A percentile compares a stretch with the other conserved stretches of the same genome.
phyloP scores from a whole-genome alignment of 2,113 vertebrate genomes.

The Calyptommatus sinebrachiatus region DNA sequence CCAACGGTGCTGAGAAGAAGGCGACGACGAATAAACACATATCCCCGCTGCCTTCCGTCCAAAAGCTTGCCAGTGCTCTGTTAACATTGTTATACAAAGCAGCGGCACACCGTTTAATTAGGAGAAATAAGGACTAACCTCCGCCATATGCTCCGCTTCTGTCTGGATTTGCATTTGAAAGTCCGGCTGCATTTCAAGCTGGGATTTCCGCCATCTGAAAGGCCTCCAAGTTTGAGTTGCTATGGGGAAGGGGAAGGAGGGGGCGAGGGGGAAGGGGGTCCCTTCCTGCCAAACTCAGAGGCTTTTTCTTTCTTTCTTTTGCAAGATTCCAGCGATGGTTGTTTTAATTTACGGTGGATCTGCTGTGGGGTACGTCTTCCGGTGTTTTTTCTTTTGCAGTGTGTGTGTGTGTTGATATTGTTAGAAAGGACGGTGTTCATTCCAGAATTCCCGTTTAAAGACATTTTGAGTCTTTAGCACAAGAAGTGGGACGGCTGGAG shows the following conservation, averaged over 20 bases:
- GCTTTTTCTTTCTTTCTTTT: too few species aligned
- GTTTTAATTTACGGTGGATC: not conserved
- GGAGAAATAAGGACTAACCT: conserved; percentile 68
- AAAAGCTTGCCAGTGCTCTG: conserved; percentile 56
- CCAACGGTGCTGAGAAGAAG: too few species aligned
- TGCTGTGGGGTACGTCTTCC: too few species aligned
- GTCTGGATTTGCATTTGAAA: conserved; percentile 69
- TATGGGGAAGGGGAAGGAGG: conserved; percentile 47
- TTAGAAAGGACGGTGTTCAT: too few species aligned
- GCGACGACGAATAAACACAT: not conserved
- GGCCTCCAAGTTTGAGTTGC: conserved; percentile 37
- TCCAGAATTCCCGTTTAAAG: too few species aligned
- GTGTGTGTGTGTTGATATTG: too few species aligned
- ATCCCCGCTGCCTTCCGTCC: conserved; percentile 42
- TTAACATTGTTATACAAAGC: conserved; percentile 69
- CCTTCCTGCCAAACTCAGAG: conserved; percentile 14
- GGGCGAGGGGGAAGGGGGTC: not conserved
- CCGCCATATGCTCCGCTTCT: conserved; percentile 70
- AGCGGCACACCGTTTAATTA: conserved; percentile 68
- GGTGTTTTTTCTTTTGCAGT: too few species aligned
- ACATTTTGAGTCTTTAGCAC: too few species aligned
- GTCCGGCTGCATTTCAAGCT: conserved; percentile 67
- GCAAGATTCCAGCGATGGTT: not conserved
- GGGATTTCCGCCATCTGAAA: conserved; percentile 66
- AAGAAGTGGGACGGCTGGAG: too few species aligned